Conservation (phyloP, 2,888 invertebrate species). For the Cephus sareptanus region DNA sequence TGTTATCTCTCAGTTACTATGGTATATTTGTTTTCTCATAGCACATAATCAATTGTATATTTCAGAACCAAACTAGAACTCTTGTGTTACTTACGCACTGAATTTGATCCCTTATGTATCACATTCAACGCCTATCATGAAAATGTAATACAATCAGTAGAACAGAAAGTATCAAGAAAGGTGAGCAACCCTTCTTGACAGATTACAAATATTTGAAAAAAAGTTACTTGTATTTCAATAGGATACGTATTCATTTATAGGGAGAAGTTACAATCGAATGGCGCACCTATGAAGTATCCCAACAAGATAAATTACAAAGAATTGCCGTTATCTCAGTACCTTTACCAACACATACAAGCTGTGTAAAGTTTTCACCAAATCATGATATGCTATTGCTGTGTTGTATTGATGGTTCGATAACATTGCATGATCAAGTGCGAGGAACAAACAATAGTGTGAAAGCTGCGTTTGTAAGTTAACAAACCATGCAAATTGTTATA, state of each 20-base stretch:
- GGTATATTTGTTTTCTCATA: conserved; percentile 9
- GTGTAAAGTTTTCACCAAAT: conserved; percentile 74
- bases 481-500: not conserved
- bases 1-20: conserved; percentile 24
- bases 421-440: conserved; percentile 79
- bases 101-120: conserved; percentile 88
- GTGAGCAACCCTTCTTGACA: conserved; percentile 55
- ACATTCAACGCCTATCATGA: conserved; percentile 79
- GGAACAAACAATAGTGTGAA: conserved; percentile 82
- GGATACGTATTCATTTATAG: conserved; percentile 40
- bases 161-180: conserved; percentile 82
- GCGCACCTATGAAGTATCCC: conserved; percentile 73
- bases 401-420: conserved; percentile 87
- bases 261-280: conserved; percentile 80
- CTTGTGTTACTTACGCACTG: conserved; percentile 84
- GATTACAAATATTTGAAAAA: too few relatives aligned
- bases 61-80: conserved; percentile 78
- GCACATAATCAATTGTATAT: conserved; percentile 40
- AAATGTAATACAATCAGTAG: conserved; percentile 80
- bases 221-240: too few relatives aligned
- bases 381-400: conserved; percentile 82
- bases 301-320: conserved; percentile 71
- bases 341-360: conserved; percentile 77
- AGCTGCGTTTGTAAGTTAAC: conserved; percentile 80
- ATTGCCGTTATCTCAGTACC: conserved; percentile 76